A percentile compares a stretch with the other conserved stretches of the same genome.
phyloP scores from a whole-genome alignment of 2,113 vertebrate species.

The Coracopsis vasa region DNA sequence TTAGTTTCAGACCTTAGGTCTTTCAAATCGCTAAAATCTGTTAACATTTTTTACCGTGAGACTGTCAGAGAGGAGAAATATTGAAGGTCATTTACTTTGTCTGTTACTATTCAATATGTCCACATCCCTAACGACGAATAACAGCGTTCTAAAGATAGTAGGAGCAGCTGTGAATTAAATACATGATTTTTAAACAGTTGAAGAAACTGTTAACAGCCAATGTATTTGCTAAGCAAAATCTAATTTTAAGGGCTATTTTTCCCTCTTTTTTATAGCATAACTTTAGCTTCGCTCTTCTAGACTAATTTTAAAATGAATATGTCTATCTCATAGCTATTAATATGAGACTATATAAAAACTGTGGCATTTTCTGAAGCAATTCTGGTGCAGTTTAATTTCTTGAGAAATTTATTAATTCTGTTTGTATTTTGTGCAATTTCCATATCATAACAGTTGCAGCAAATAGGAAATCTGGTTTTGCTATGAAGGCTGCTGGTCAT shows the following conservation, averaged over 20 bases:
- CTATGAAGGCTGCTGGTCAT: neutral
- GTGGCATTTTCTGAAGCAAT: neutral
- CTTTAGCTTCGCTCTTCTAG: neutral
- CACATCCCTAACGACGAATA: neutral
- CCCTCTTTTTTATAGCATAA: neutral
- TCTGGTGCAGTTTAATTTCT: neutral
- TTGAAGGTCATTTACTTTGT: neutral
- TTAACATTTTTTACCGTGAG: neutral
- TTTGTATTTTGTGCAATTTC: neutral
- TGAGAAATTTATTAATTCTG: neutral
- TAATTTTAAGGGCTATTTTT: neutral
- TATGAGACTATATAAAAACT: neutral
- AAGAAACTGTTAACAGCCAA: neutral
- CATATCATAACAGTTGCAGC: neutral
- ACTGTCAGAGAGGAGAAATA: neutral
- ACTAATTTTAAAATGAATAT: neutral
- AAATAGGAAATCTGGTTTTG: neutral
- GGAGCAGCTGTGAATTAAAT: neutral
- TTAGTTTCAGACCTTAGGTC: neutral
- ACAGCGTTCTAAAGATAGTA: conserved; percentile 15
- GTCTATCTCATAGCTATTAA: neutral
- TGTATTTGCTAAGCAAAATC: conserved; percentile 3
- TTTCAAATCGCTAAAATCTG: neutral
- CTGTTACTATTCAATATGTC: neutral
- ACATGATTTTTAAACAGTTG: neutral